Evolutionary conservation across 2,888 invertebrate genomes (phyloP).

Genomic region (Rhagonycha lutea): DNA sequence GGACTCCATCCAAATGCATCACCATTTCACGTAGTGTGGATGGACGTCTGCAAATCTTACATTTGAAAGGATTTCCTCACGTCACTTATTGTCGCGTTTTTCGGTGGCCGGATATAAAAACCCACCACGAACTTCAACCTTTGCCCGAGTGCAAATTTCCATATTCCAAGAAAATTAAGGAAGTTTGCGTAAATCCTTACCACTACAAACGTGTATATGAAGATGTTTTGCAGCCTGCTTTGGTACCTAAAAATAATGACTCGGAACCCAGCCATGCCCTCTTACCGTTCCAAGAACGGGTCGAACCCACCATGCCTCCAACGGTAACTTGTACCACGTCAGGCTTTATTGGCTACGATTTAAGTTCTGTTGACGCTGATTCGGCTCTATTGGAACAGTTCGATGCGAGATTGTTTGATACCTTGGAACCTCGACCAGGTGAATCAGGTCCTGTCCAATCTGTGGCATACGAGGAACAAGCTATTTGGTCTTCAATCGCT

Average conservation of each 20-base stretch:
- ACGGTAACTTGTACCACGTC: conserved; percentile 87
- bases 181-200: conserved; percentile 99
- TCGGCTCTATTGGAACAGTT: not conserved
- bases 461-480: conserved; percentile 89
- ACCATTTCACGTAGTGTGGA: conserved; percentile 96
- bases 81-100: conserved; percentile 99
- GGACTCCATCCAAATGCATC: conserved; percentile 95
- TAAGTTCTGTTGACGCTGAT: conserved; percentile 47
- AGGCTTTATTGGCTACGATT: conserved; percentile 67
- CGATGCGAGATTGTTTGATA: too few relatives aligned
- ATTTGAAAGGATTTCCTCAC: conserved; percentile 96
- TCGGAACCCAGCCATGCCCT: conserved; percentile 89
- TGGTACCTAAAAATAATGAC: conserved; percentile 97
- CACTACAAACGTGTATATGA: conserved; percentile 98
- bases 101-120: conserved; percentile 99
- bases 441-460: too few relatives aligned
- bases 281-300: conserved; percentile 82
- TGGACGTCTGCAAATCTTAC: conserved; percentile 95
- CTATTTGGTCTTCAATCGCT: conserved; percentile 97
- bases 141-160: conserved; percentile 94
- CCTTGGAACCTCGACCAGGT: conserved; percentile 62
- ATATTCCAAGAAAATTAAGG: conserved; percentile 96
- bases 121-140: conserved; percentile 97
- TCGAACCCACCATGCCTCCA: too few relatives aligned
- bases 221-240: conserved; percentile 94